A percentile compares a stretch with the other conserved stretches of the same genome.
These are phyloP conservation scores for Ciconia nigra DNA, from an alignment of 2,797 vertebrate species.

Conservation along the genomic window DNA sequence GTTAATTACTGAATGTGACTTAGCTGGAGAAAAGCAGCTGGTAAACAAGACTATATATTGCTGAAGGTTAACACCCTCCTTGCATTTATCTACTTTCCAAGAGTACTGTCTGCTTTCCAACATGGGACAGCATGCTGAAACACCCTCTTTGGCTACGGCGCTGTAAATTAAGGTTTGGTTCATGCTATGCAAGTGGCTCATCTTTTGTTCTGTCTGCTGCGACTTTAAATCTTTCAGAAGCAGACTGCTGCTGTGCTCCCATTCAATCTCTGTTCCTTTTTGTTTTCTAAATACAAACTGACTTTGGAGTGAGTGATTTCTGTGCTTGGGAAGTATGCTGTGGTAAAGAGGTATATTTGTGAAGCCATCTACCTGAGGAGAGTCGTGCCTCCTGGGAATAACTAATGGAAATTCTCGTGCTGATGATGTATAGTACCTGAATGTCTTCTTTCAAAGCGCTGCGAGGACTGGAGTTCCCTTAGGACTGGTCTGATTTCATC, in stretches of 20 bases:
- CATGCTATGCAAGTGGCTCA: rapidly evolving
- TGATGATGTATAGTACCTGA: background rate
- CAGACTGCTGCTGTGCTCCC: background rate
- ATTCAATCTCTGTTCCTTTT: background rate
- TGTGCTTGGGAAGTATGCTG: background rate
- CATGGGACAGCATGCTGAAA: background rate
- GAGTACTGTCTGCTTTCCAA: background rate
- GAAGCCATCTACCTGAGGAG: background rate
- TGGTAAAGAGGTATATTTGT: background rate
- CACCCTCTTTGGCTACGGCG: background rate
- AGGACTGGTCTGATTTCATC: background rate
- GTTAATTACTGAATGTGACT: background rate
- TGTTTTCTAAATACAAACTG: background rate
- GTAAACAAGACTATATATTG: background rate
- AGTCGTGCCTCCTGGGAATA: background rate
- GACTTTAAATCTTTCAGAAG: background rate
- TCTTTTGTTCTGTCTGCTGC: background rate
- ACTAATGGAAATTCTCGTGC: background rate
- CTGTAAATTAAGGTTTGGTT: background rate
- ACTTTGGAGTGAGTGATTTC: background rate
- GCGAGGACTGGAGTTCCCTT: background rate
- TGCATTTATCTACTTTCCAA: background rate
- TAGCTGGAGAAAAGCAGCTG: background rate
- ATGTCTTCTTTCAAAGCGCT: background rate
- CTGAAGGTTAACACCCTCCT: background rate